Base-by-base conservation (phyloP, 2,797 vertebrate genomes). In the Schizothorax lantsangensis region DNA sequence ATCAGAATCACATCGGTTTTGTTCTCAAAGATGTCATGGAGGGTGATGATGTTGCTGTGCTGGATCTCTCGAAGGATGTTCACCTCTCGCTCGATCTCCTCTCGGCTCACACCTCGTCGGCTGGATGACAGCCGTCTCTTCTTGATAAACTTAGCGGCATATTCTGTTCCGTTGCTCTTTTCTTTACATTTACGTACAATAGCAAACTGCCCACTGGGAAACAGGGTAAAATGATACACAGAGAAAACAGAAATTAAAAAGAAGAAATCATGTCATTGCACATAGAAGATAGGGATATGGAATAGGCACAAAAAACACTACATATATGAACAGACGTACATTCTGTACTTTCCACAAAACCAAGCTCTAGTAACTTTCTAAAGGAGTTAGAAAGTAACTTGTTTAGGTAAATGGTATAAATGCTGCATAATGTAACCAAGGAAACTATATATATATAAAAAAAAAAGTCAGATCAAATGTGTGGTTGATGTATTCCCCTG, bases 11-110 rank as follows among this genome's bases (percentile, higher is more conserved):
- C 98, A 0, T 99, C 98, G 0, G 98, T 98, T 94, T 97, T 98
- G 94, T 99, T 99, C 93, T 99, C 98, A 0, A 99, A 99, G 94
- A 99, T 96, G 94, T 99, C 98, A 0, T 99, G 98, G 86, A 99
- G 94, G 0, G 97, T 98, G 95, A 99, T 99, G 95, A 99, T 99
- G 95, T 99, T 99, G 93, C 97, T 97, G 95, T 99, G 98, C 92
- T 98, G 97, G 93, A 99, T 98, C 94, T 97, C 97, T 0, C 97
- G 94, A 91, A 99, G 94, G 93, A 99, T 99, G 94, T 98, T 96
- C 91, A 99, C 98, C 93, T 99, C 98, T 0, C 98, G 94, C 93
- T 99, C 97, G 0, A 99, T 99, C 95, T 99, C 98, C 89, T 99
- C 98, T 0, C 98, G 95, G 94, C 98, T 99, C 91, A 99, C 98